phyloP scores from a whole-genome alignment of 1,140 invertebrate genomes.

The Cotesia glomerata region DNA sequence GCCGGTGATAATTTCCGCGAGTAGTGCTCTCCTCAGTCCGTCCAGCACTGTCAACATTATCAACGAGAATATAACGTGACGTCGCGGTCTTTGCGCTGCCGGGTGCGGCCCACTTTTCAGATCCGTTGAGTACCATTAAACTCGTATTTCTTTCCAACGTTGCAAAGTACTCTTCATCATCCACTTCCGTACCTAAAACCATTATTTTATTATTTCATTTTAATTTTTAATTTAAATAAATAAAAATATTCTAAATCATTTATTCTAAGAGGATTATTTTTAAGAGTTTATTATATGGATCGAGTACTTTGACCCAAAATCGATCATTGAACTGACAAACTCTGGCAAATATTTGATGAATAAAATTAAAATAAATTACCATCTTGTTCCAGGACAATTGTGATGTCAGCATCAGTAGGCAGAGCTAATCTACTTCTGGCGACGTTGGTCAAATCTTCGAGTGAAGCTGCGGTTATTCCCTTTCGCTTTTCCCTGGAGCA shows the following conservation, averaged over 20 bases:
- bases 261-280: too few relatives aligned
- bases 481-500: slow-evolving; percentile 77
- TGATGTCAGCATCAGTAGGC: slow-evolving; percentile 67
- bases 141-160: slow-evolving; percentile 82
- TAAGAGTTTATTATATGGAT: too few relatives aligned
- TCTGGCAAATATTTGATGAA: not conserved
- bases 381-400: slow-evolving; percentile 81
- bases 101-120: slow-evolving; percentile 73
- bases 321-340: not conserved
- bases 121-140: slow-evolving; percentile 77
- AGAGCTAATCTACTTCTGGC: slow-evolving; percentile 52
- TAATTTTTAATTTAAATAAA: too few relatives aligned
- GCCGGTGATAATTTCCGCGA: slow-evolving; percentile 53
- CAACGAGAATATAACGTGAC: slow-evolving; percentile 68
- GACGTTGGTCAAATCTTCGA: slow-evolving; percentile 74
- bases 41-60: slow-evolving; percentile 70
- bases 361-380: slow-evolving; percentile 54
- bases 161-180: slow-evolving; percentile 86
- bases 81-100: slow-evolving; percentile 52
- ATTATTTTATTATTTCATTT: not conserved
- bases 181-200: slow-evolving; percentile 77
- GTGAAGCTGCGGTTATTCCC: slow-evolving; percentile 77
- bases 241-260: too few relatives aligned
- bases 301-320: too few relatives aligned
- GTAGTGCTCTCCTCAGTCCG: slow-evolving; percentile 58